These are phyloP conservation scores for Labeo rohita DNA, from an alignment of 2,113 vertebrate genomes.

Conservation along the genomic window DNA sequence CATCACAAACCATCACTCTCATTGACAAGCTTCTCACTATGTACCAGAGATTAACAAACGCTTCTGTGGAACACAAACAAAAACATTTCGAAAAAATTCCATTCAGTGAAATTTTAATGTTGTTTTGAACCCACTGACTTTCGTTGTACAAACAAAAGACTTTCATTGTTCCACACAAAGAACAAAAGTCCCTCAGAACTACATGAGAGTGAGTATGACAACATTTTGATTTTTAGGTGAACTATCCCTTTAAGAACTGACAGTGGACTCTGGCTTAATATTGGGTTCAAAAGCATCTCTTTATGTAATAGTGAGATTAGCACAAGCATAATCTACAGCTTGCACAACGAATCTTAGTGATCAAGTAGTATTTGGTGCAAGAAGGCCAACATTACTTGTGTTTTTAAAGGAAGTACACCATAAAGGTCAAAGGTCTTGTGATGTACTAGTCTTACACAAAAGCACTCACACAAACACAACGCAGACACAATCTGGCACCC, in stretches of 20 bases:
- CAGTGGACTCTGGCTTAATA: neutral
- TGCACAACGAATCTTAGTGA: conserved; percentile 3
- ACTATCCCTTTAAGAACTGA: neutral
- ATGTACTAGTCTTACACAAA: neutral
- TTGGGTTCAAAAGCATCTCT: conserved; percentile 21
- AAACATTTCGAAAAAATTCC: neutral
- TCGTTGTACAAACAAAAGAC: neutral
- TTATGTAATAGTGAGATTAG: conserved; percentile 35
- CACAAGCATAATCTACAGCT: conserved; percentile 20
- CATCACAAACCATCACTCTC: conserved; percentile 25
- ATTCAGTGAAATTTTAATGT: neutral
- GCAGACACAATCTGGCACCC: neutral
- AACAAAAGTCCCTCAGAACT: neutral
- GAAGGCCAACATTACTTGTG: neutral
- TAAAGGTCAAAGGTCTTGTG: neutral
- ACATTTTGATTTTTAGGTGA: neutral
- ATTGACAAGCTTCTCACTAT: neutral
- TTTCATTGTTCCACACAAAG: neutral
- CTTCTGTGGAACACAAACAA: neutral
- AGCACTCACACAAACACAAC: neutral
- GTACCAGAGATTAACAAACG: neutral
- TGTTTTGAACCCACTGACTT: neutral
- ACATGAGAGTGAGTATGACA: too few relatives aligned
- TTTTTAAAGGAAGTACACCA: neutral
- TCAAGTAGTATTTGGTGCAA: neutral